phyloP scores from a whole-genome alignment of 2,113 vertebrate genomes.

The Ia io region DNA sequence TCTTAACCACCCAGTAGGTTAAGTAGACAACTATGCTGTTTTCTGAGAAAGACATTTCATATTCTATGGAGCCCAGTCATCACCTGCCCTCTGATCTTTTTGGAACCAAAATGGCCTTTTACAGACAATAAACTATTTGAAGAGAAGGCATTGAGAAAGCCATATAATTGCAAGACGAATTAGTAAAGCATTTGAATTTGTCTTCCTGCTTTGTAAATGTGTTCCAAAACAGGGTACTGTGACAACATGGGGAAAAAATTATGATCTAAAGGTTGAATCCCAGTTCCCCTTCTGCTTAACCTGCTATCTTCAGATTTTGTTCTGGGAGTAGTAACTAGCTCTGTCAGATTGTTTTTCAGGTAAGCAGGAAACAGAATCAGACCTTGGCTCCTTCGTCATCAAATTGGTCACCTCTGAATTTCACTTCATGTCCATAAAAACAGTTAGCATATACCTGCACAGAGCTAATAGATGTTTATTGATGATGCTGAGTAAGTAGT shows the following conservation, averaged over 20 bases:
- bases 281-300: neutral
- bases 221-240: neutral
- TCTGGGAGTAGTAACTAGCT: neutral
- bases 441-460: neutral
- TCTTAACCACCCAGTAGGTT: neutral
- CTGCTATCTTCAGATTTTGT: neutral
- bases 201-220: slow-evolving; percentile 7
- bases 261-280: neutral
- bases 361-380: neutral
- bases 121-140: neutral
- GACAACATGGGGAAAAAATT: neutral
- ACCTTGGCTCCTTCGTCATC: neutral
- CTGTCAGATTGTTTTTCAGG: neutral
- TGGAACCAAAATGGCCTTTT: neutral
- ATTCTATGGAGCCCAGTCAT: neutral
- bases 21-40: neutral
- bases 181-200: neutral
- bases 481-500: neutral
- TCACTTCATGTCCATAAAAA: neutral
- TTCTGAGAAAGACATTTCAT: neutral
- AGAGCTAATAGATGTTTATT: neutral
- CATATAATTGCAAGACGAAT: neutral
- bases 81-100: neutral
- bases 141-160: neutral
- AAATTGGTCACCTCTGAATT: slow-evolving; percentile 13